phyloP scores from a whole-genome alignment of 1,140 invertebrate species.

The Bombus turneri region DNA sequence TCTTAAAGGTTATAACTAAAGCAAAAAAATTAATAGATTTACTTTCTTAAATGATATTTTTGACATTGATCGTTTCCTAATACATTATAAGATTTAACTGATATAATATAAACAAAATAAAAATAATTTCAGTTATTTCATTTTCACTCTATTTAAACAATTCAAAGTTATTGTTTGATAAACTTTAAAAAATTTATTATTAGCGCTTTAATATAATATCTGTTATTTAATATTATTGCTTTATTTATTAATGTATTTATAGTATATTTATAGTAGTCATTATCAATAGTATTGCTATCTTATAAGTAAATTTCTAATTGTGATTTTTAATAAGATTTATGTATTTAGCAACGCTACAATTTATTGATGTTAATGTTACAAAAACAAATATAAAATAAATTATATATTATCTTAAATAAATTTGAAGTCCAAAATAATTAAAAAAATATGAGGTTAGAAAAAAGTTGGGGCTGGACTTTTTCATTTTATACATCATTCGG shows the following conservation, averaged over 20 bases:
- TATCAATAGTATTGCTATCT: background rate
- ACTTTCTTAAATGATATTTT: background rate
- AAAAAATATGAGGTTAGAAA: background rate
- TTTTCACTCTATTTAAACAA: background rate
- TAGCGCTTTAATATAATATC: background rate
- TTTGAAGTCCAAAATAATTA: background rate
- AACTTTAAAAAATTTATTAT: background rate
- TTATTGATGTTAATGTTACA: background rate
- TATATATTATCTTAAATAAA: background rate
- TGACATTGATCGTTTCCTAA: background rate
- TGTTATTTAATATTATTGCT: background rate
- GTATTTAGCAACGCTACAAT: background rate
- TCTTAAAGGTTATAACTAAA: background rate
- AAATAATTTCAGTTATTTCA: background rate
- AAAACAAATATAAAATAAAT: background rate
- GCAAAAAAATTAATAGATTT: background rate
- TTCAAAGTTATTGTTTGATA: background rate
- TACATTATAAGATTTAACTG: background rate
- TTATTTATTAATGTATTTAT: background rate
- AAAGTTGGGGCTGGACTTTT: background rate
- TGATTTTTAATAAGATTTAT: background rate
- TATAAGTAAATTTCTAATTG: background rate
- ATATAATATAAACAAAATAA: background rate
- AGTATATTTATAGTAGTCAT: background rate
- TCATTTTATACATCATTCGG: background rate